Base-by-base conservation (phyloP, 2,888 invertebrate genomes). In the Ametastegia equiseti region DNA sequence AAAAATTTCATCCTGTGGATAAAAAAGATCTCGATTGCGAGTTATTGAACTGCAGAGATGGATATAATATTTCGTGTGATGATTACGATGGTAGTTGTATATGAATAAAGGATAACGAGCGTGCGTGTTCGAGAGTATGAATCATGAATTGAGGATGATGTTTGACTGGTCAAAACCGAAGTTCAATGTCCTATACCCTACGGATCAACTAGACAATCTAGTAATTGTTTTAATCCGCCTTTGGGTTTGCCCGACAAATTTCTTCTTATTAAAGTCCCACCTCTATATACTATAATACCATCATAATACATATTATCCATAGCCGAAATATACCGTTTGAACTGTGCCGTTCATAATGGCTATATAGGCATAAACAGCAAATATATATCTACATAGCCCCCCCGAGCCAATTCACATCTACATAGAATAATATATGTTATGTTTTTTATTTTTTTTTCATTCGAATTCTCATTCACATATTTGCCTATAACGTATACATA, bases 141-240 rank as follows among this genome's bases (percentile, higher is more conserved):
- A 54, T 54, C 54, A 54, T 11, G 23, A 54, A 54, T 23, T 54
- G 54, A 54, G 9, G 54, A 54, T 54, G 19, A 54, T 54, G 54
- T 23, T 54, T 23, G 54, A 7, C n/a, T 36, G 33, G 33, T 13
- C 36, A 69, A 33, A 33, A 63, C 30, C 15, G 15, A 15, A 69
- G 69, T 69, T 69, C 69, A 69, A 42, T 13, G 69, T 69, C 45
- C 11, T 33, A n/a, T n/a, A 7, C 2, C 0, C 9, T 30, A 60
- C 13, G 7, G n/a, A 27, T 27, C n/a, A 36, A 11, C 50, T 75
- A 19, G 54, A 75, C 75, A 75, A 54, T 75, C 15, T 75, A 54
- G n/a, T 75, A 75, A 75, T 75, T 75, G 75, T 75, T 75, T 75
- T 19, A 54, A 23, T 33, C 36, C 75, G 36, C 36, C 23, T 75